A percentile compares a stretch with the other conserved stretches of the same genome.
These are phyloP conservation scores for Cydia pomonella DNA, from an alignment of 1,140 invertebrate species.

Conservation along the genomic window DNA sequence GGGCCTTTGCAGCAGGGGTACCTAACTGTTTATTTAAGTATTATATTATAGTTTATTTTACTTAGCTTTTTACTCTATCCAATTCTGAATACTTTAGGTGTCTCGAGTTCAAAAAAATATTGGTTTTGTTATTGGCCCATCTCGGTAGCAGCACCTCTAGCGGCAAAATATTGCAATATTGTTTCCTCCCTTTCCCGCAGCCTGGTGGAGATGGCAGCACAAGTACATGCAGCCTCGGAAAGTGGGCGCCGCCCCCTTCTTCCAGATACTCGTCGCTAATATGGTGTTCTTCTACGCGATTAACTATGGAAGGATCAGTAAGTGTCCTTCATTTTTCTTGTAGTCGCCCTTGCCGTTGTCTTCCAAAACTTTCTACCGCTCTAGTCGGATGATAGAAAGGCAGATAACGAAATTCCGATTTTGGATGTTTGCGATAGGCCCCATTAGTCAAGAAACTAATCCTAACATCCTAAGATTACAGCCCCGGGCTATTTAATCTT, in stretches of 20 bases:
- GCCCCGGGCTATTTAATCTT: no score
- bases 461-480: no score
- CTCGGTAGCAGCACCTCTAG: no score
- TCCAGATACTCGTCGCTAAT: constrained; percentile 84
- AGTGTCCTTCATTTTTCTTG: constrained; percentile 70
- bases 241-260: constrained; percentile 86
- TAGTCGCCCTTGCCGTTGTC: neutral
- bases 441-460: no score
- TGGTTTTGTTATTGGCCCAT: no score
- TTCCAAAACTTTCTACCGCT: neutral
- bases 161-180: neutral
- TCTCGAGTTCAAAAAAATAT: no score
- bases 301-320: constrained; percentile 91
- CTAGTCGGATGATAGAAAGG: no score
- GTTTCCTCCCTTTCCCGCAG: constrained; percentile 66
- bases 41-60: neutral
- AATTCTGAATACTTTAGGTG: no score
- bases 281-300: constrained; percentile 90
- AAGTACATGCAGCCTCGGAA: constrained; percentile 90
- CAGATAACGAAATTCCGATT: no score
- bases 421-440: no score
- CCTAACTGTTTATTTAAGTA: neutral
- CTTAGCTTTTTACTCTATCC: no score
- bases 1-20: constrained; percentile 86
- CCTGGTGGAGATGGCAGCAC: constrained; percentile 94